These are phyloP conservation scores for Pyrocephalus nanus DNA, from an alignment of 2,797 vertebrate species.

Conservation along the genomic window DNA sequence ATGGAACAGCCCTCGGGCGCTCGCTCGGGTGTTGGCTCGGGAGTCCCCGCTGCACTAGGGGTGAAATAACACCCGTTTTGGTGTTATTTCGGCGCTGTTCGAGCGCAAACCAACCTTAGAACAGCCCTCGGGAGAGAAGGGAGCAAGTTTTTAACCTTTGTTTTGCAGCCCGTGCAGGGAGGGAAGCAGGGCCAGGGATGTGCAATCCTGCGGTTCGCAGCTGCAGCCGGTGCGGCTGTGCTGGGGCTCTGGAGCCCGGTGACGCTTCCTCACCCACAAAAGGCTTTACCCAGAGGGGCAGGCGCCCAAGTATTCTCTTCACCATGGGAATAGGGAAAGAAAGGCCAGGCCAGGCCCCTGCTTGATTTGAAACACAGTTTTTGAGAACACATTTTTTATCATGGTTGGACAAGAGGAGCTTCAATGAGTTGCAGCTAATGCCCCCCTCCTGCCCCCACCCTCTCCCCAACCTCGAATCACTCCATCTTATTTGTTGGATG, in stretches of 20 bases:
- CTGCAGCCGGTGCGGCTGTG: fast-evolving
- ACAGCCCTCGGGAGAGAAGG: background rate
- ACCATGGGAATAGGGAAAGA: fast-evolving
- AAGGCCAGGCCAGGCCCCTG: background rate
- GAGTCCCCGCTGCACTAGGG: background rate
- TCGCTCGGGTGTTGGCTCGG: background rate
- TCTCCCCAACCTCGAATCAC: background rate
- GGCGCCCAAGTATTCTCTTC: fast-evolving
- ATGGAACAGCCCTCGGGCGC: fast-evolving
- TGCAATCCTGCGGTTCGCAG: fast-evolving
- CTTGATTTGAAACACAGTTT: background rate
- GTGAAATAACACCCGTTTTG: background rate
- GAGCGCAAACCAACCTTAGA: background rate
- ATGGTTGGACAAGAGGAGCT: background rate
- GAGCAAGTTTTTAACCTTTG: background rate
- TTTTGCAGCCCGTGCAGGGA: background rate
- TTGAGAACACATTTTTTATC: background rate
- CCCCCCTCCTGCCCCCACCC: background rate
- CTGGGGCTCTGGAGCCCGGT: fast-evolving
- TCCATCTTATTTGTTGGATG: background rate
- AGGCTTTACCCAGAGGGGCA: fast-evolving
- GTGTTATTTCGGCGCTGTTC: background rate
- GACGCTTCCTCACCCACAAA: background rate
- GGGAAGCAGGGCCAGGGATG: background rate
- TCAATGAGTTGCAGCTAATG: background rate